phyloP scores from a whole-genome alignment of 2,113 vertebrate species.

The Stigmatopora nigra region DNA sequence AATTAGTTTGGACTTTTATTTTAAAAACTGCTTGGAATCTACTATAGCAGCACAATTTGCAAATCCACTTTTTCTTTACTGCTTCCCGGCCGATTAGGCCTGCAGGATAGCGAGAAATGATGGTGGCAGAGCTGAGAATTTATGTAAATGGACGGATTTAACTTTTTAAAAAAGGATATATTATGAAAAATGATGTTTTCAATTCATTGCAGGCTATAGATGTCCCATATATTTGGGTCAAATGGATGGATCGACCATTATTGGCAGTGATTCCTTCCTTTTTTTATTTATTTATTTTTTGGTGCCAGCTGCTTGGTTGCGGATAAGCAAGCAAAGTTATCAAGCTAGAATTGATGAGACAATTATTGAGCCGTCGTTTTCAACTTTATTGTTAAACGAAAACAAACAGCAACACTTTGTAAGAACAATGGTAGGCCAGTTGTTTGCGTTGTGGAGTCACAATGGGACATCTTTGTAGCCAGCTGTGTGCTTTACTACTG shows the following conservation, averaged over 20 bases:
- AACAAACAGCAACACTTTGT: background rate
- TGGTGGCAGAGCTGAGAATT: constrained; percentile 14
- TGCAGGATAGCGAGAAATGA: constrained; percentile 32
- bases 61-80: constrained; percentile 53
- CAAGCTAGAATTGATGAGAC: constrained; percentile 48
- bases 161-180: background rate
- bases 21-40: constrained; percentile 53
- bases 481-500: background rate
- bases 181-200: constrained; percentile 17
- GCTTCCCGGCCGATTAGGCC: constrained; percentile 48
- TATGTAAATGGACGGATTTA: constrained; percentile 25
- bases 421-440: constrained; percentile 29
- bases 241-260: no score
- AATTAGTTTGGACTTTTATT: constrained; percentile 32
- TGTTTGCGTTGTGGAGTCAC: constrained; percentile 2
- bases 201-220: no score
- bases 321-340: constrained; percentile 61
- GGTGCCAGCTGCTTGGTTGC: constrained; percentile 38
- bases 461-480: no score
- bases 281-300: no score
- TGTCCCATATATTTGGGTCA: no score
- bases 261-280: no score
- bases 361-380: constrained; percentile 58
- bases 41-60: constrained; percentile 50
- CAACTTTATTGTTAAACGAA: constrained; percentile 15